A percentile compares a stretch with the other conserved stretches of the same genome.
phyloP scores from a whole-genome alignment of 1,140 invertebrate genomes.

The Charaxes varanes region DNA sequence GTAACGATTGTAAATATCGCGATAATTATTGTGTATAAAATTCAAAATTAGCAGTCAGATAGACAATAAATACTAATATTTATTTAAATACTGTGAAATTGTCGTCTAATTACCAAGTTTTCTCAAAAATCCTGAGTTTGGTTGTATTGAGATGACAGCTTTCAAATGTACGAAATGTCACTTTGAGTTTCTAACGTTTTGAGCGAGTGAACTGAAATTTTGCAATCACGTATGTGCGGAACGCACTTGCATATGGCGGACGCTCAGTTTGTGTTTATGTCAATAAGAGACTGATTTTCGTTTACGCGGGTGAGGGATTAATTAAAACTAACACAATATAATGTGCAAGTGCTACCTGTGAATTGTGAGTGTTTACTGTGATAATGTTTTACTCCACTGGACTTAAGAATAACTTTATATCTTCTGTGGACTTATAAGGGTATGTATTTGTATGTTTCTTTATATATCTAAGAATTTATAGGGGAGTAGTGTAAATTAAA shows the following conservation, averaged over 20 bases:
- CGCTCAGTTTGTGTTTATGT: constrained; percentile 72
- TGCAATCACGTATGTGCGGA: constrained; percentile 45
- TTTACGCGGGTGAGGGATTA: constrained; percentile 70
- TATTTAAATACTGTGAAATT: not conserved
- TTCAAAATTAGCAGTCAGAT: too few species aligned
- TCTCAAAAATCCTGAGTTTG: not conserved
- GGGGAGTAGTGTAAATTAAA: constrained; percentile 12
- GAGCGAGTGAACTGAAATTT: constrained; percentile 34
- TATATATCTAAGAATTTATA: constrained; percentile 37
- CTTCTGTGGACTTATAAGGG: constrained; percentile 60
- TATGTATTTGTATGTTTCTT: constrained; percentile 61
- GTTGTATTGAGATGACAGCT: constrained; percentile 13
- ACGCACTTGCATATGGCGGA: constrained; percentile 70
- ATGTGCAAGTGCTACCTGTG: constrained; percentile 62
- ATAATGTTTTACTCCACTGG: constrained; percentile 60
- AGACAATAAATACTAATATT: not conserved
- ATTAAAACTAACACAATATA: constrained; percentile 49
- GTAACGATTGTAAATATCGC: not conserved
- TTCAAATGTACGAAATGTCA: constrained; percentile 14
- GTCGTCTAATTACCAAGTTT: not conserved
- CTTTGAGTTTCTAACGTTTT: constrained; percentile 22
- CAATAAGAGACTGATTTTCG: constrained; percentile 70
- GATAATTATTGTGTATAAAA: not conserved
- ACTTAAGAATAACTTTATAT: constrained; percentile 51
- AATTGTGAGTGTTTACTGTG: constrained; percentile 59